Base-by-base conservation (phyloP, 1,140 invertebrate genomes). In the Psilanteris sp. region DNA sequence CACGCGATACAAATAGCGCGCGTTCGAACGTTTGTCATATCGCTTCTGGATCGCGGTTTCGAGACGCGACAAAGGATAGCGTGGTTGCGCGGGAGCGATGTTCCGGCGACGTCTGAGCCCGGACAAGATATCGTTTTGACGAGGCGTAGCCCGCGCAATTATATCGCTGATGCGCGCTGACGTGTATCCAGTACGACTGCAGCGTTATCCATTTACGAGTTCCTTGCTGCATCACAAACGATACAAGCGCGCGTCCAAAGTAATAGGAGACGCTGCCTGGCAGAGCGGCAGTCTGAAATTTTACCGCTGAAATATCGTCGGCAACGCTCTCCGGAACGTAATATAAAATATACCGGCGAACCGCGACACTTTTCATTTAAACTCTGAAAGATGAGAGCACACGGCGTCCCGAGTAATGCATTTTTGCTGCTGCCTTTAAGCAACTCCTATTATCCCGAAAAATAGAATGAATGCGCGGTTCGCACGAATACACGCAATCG, bases 301-400 rank as follows among this genome's bases (percentile, higher is more conserved):
- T 74, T 61, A 55, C 71, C 62, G 37, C 62, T 67, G 61, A 74
- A 74, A 74, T 74, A 74, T 67, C 55, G 71, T 61, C 18, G 54
- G 9, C 44, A 37, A 27, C 44, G 46, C 54, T 67, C 54, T 37
- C 54, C 29, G 54, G 24, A 54, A 61, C 71, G 52, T 66, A 74
- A 73, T 73, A 66, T 73, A 66, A 73, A 73, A 73, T 73, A 73
- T 67, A 67, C 57, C 61, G 39, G 54, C 70, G 61, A 74, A 62
- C 71, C 61, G 62, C 61, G 62, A 67, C 50, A 67, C 61, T 68
- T 68, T 75, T 62, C 62, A 68, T 75, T 68, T 75, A 68, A 74
- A 67, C 43, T 74, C 54, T 61, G 61, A 74, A 67, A 67, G 54
- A 61, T 66, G 50, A 50, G 57, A 64, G 41, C 50, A 29, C 50